These are phyloP conservation scores for Patella ulyssiponensis DNA, from an alignment of 2,888 invertebrate species.

Conservation along the genomic window DNA sequence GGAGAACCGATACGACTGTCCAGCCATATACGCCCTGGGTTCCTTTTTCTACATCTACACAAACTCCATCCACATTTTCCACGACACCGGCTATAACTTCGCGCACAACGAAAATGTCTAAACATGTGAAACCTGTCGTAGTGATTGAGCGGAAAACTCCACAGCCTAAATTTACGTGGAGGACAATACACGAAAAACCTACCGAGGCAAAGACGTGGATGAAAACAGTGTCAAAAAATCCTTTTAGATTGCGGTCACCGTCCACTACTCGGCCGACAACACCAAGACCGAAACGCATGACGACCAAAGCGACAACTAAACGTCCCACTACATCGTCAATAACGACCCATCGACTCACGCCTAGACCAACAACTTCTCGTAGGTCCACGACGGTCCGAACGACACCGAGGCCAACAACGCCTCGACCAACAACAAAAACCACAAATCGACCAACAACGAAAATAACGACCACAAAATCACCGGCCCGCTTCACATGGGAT, in stretches of 20 bases:
- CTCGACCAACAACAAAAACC: neutral
- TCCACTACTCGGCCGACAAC: neutral
- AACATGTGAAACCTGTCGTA: constrained; percentile 3
- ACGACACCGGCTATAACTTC: neutral
- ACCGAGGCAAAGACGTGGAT: neutral
- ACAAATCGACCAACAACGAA: neutral
- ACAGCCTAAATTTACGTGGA: neutral
- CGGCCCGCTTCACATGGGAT: neutral
- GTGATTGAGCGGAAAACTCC: neutral
- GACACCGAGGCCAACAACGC: neutral
- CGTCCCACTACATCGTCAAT: neutral
- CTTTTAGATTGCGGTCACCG: constrained; percentile 8
- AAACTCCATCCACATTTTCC: neutral
- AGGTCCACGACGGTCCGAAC: neutral
- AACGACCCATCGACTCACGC: neutral
- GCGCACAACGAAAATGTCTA: constrained; percentile 4
- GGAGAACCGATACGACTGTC: neutral
- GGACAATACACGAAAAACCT: neutral
- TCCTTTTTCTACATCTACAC: neutral
- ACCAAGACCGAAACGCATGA: constrained; percentile 1
- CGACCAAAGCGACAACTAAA: neutral
- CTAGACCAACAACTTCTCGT: neutral
- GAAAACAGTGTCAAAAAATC: constrained; percentile 4
- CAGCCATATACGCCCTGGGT: neutral
- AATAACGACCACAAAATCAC: neutral